These are phyloP conservation scores for Hypercompe scribonia DNA, from an alignment of 2,888 invertebrate genomes.

Conservation along the genomic window DNA sequence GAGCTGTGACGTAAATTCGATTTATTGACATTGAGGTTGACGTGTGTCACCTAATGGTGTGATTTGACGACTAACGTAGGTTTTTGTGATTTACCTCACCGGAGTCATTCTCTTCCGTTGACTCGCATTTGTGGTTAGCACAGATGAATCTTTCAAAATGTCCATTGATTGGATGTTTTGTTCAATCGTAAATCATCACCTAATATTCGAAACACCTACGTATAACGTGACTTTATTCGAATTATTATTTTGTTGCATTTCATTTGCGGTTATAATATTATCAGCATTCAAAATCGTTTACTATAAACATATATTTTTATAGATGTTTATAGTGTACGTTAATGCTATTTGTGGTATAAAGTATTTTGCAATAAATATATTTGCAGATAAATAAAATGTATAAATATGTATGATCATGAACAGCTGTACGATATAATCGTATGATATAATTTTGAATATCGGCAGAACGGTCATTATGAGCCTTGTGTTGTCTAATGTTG, in stretches of 20 bases:
- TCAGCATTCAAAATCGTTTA: neutral
- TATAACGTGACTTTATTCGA: neutral
- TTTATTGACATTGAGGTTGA: conserved; percentile 40
- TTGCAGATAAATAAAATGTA: neutral
- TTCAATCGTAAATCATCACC: neutral
- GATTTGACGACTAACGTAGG: conserved; percentile 32
- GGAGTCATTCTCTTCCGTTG: conserved; percentile 36
- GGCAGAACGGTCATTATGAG: neutral
- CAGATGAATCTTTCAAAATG: conserved; percentile 28
- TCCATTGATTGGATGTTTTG: conserved; percentile 20
- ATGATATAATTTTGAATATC: conserved; percentile 11
- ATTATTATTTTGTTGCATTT: neutral
- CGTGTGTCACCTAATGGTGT: conserved; percentile 35
- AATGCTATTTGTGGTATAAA: neutral
- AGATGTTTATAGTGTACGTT: too few relatives aligned
- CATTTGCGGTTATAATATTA: neutral
- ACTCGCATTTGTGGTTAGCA: conserved; percentile 35
- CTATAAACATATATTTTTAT: neutral
- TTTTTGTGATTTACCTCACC: conserved; percentile 48
- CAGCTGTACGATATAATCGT: conserved; percentile 6
- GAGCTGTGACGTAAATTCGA: conserved; percentile 35
- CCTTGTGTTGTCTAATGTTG: neutral
- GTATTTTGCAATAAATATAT: neutral
- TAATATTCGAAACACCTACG: neutral
- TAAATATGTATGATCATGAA: conserved; percentile 6